phyloP scores from a whole-genome alignment of 2,888 invertebrate genomes.

The Dichetophora obliterata region DNA sequence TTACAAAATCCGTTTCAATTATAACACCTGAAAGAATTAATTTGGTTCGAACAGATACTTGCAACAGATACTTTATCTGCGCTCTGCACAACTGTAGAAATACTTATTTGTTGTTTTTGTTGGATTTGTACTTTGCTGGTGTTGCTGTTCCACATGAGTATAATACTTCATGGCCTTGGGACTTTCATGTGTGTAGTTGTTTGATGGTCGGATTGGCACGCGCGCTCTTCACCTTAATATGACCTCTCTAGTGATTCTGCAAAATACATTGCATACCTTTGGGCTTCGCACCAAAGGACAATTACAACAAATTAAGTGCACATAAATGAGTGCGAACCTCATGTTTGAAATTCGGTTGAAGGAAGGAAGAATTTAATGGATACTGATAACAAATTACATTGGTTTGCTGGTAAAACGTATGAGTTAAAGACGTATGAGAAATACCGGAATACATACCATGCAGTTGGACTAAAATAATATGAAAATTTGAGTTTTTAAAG shows the following conservation, averaged over 20 bases:
- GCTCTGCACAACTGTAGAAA: neutral
- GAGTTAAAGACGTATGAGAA: neutral
- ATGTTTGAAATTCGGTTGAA: neutral
- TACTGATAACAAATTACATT: conserved; percentile 23
- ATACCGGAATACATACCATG: neutral
- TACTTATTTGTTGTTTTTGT: neutral
- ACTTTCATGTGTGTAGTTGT: neutral
- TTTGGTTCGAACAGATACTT: neutral
- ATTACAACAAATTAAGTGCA: neutral
- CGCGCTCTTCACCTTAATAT: neutral
- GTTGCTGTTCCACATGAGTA: conserved; percentile 14
- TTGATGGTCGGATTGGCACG: neutral
- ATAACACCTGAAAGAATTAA: conserved; percentile 26
- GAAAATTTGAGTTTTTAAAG: too few relatives aligned
- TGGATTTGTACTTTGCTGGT: conserved; percentile 28
- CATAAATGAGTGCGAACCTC: neutral
- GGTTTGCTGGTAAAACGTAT: conserved; percentile 13
- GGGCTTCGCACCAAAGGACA: conserved; percentile 11
- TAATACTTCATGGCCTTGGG: conserved; percentile 15
- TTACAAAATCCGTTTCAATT: conserved; percentile 30
- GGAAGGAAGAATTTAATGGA: conserved; percentile 23
- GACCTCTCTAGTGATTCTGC: neutral
- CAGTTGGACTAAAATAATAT: neutral
- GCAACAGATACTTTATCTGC: neutral
- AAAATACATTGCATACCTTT: conserved; percentile 24